These are phyloP conservation scores for Ceratina australensis DNA, from an alignment of 1,140 invertebrate genomes.

Conservation along the genomic window DNA sequence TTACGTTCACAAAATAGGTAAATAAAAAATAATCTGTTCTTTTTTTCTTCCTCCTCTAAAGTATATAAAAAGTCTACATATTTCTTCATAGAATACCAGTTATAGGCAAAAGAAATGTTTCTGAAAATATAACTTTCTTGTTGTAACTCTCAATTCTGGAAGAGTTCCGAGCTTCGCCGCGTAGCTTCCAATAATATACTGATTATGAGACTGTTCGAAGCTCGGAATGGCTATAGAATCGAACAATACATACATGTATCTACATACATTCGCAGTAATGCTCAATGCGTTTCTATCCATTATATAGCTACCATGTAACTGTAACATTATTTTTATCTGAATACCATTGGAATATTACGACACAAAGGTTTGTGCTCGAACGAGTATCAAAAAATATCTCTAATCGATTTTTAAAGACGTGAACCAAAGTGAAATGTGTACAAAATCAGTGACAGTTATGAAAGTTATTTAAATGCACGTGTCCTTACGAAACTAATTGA, in stretches of 20 bases:
- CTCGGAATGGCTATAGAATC: constrained; percentile 8
- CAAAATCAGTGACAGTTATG: not conserved
- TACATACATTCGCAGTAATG: constrained; percentile 27
- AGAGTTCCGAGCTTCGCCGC: not conserved
- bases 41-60: constrained; percentile 22
- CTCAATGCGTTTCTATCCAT: constrained; percentile 2
- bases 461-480: constrained; percentile 3
- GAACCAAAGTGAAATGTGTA: not conserved
- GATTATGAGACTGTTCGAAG: not conserved
- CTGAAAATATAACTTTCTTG: constrained; percentile 41
- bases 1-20: constrained; percentile 37
- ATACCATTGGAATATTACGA: constrained; percentile 1
- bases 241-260: not conserved
- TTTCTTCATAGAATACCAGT: not conserved
- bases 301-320: constrained; percentile 31
- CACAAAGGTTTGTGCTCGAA: not conserved
- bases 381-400: not conserved
- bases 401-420: not conserved
- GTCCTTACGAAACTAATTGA: no score
- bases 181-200: constrained; percentile 1
- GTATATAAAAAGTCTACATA: constrained; percentile 27
- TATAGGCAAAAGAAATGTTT: constrained; percentile 19
- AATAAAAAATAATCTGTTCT: constrained; percentile 44
- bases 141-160: constrained; percentile 29
- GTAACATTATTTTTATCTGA: constrained; percentile 18